A percentile compares a stretch with the other conserved stretches of the same genome.
These are phyloP conservation scores for Protobothrops flavoviridis DNA, from an alignment of 2,113 vertebrate species.

Conservation along the genomic window DNA sequence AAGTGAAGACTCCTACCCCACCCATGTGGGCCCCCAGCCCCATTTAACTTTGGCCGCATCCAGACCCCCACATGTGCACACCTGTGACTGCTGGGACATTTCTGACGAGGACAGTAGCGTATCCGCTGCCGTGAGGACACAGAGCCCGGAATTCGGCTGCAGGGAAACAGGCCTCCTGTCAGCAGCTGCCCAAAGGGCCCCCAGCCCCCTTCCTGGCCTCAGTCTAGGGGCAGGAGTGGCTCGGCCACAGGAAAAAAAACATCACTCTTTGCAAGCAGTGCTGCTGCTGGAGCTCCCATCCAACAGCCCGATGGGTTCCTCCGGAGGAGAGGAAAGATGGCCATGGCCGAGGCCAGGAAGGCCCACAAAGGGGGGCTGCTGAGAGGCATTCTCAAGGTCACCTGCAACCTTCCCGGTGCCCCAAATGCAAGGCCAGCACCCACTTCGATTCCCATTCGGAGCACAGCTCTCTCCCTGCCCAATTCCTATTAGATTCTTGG, in stretches of 20 bases:
- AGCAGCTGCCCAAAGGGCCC: neutral
- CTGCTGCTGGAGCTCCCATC: neutral
- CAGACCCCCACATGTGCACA: slow-evolving; percentile 28
- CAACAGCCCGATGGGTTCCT: neutral
- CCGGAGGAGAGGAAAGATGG: neutral
- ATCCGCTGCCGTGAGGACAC: slow-evolving; percentile 84
- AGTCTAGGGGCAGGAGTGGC: neutral
- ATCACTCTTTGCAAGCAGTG: neutral
- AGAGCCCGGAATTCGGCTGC: slow-evolving; percentile 78
- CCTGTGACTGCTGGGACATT: slow-evolving; percentile 68
- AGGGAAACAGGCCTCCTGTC: neutral
- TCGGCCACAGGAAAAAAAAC: too few relatives aligned
- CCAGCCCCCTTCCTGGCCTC: neutral
- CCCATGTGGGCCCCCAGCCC: neutral
- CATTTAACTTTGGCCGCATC: neutral
- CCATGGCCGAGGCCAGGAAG: neutral
- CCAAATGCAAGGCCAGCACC: neutral
- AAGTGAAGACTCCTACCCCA: neutral
- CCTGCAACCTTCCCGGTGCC: neutral
- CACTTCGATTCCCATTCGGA: neutral
- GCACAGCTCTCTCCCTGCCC: neutral
- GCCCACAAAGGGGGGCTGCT: neutral
- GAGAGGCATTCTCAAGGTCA: neutral
- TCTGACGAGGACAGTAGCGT: slow-evolving; percentile 56
- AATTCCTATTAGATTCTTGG: neutral